Percentiles rank a stretch among this genome's conserved stretches.
These are phyloP conservation scores for Hofmannophila pseudospretella DNA, from an alignment of 2,888 invertebrate genomes.

Conservation along the genomic window DNA sequence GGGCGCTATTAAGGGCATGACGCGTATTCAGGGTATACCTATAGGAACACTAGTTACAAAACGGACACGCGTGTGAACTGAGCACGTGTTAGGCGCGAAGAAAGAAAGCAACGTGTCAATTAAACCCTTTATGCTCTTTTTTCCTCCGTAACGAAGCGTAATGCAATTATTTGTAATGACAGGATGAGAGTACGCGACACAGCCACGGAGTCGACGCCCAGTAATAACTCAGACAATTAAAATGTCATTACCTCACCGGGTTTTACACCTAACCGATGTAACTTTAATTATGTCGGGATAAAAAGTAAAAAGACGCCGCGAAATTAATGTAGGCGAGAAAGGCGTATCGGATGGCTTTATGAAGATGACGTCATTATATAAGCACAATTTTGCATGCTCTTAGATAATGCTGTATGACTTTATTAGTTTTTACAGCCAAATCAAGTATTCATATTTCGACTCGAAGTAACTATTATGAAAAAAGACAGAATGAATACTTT, in stretches of 20 bases:
- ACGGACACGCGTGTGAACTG: slow-evolving; percentile 46
- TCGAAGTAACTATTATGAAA: too few species aligned
- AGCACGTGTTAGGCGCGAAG: slow-evolving; percentile 62
- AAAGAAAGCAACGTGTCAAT: slow-evolving; percentile 73
- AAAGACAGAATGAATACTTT: too few species aligned
- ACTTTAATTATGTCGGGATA: slow-evolving; percentile 60
- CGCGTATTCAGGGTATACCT: neutral
- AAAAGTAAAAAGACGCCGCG: slow-evolving; percentile 41
- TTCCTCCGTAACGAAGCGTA: slow-evolving; percentile 74
- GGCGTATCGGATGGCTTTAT: slow-evolving; percentile 4
- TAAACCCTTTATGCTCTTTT: slow-evolving; percentile 67
- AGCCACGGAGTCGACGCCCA: slow-evolving; percentile 44
- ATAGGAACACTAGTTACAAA: slow-evolving; percentile 2
- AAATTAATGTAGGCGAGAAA: slow-evolving; percentile 28
- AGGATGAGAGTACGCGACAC: slow-evolving; percentile 72
- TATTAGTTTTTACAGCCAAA: too few species aligned
- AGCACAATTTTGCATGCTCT: neutral
- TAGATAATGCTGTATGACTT: too few species aligned
- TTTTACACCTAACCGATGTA: slow-evolving; percentile 67
- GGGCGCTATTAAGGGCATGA: too few species aligned
- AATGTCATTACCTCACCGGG: slow-evolving; percentile 69
- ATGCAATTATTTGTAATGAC: slow-evolving; percentile 76
- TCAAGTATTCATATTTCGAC: too few species aligned
- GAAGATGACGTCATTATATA: slow-evolving; percentile 3
- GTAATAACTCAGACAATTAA: slow-evolving; percentile 73